phyloP scores from a whole-genome alignment of 2,888 invertebrate species.

The Adela reaumurella region DNA sequence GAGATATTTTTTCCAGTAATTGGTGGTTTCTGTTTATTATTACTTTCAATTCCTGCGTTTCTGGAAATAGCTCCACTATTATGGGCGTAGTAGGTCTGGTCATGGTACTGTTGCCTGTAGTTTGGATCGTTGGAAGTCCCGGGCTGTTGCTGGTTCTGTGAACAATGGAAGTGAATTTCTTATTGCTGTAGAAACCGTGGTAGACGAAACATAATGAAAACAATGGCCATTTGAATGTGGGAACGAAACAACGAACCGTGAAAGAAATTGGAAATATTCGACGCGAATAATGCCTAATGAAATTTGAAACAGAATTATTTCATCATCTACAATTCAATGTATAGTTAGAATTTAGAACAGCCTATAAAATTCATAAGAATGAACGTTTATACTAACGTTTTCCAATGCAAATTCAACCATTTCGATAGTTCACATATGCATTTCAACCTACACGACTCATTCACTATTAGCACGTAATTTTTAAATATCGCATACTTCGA shows the following conservation, averaged over 20 bases:
- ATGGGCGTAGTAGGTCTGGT: conserved; percentile 51
- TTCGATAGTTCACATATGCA: conserved; percentile 5
- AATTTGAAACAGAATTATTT: too few species aligned
- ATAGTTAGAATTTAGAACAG: too few species aligned
- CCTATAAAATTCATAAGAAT: neutral
- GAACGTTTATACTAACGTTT: conserved; percentile 21
- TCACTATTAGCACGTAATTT: too few species aligned
- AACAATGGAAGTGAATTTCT: conserved; percentile 10
- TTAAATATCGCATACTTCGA: too few species aligned
- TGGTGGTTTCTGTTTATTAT: conserved; percentile 36
- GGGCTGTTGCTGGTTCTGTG: conserved; percentile 47
- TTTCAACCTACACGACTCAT: too few species aligned
- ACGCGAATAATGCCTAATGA: too few species aligned
- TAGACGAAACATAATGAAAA: neutral
- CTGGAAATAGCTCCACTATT: conserved; percentile 35
- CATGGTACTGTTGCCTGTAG: conserved; percentile 48
- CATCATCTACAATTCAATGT: too few species aligned
- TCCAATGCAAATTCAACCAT: conserved; percentile 28
- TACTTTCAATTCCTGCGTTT: conserved; percentile 32
- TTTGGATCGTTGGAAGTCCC: conserved; percentile 39
- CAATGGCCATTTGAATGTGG: neutral
- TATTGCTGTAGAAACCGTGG: neutral
- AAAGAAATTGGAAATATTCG: neutral
- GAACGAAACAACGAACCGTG: neutral
- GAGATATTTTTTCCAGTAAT: conserved; percentile 40